Conservation (phyloP, 1,140 invertebrate species). For the Aleiodes sp. region DNA sequence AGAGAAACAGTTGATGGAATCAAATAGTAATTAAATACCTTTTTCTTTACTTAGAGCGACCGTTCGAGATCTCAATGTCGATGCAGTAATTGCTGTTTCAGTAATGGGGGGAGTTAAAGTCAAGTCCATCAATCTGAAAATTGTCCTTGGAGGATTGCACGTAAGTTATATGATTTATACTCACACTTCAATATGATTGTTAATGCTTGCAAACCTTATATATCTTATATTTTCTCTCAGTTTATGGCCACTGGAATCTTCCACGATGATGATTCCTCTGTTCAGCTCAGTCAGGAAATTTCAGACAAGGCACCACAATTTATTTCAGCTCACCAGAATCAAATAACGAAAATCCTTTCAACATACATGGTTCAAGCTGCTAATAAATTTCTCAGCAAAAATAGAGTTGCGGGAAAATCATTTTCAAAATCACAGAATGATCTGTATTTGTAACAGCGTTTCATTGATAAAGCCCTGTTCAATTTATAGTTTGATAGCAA, state of each 20-base stretch:
- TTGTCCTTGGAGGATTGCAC: not conserved
- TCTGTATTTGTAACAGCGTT: too few species aligned
- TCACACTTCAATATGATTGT: too few species aligned
- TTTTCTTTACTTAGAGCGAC: not conserved
- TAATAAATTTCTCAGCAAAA: too few species aligned
- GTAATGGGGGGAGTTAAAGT: not conserved
- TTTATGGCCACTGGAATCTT: not conserved
- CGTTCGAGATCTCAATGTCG: not conserved
- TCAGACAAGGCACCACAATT: not conserved
- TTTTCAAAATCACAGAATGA: too few species aligned
- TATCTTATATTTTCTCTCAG: too few species aligned
- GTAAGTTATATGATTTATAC: too few species aligned
- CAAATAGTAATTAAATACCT: not conserved
- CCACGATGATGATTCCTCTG: not conserved
- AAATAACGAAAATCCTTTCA: not conserved
- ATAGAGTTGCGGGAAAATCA: too few species aligned
- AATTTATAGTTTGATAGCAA: too few species aligned
- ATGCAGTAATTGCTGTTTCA: not conserved
- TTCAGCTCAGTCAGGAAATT: not conserved
- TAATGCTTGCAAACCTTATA: too few species aligned
- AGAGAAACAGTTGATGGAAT: not conserved
- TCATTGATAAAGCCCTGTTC: too few species aligned
- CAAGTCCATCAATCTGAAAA: not conserved
- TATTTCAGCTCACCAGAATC: not conserved
- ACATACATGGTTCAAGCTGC: too few species aligned